Percentiles rank a stretch among this genome's conserved stretches.
Conservation (phyloP, 1,140 invertebrate genomes). For the Thalassaphorura encarpata region DNA sequence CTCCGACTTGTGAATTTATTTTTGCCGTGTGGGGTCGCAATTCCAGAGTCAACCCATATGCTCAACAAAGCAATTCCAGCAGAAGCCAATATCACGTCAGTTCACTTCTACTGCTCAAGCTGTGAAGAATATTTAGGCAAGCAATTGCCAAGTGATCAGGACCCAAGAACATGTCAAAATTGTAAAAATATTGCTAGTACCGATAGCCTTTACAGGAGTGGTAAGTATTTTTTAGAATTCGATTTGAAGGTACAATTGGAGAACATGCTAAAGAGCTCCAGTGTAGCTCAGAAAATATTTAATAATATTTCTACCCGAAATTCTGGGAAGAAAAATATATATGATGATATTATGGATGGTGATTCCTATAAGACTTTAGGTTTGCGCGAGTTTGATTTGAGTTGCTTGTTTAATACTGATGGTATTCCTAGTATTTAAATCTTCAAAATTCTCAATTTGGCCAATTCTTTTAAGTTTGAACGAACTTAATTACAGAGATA, state of each 20-base stretch:
- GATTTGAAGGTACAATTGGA: background rate
- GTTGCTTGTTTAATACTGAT: conserved; percentile 30
- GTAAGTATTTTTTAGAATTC: conserved; percentile 6
- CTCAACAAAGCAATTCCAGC: conserved; percentile 2
- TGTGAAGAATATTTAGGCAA: conserved; percentile 5
- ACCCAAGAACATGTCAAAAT: background rate
- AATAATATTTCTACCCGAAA: background rate
- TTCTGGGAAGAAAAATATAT: background rate
- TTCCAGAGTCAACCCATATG: background rate
- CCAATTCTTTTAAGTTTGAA: conserved; percentile 35
- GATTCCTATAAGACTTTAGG: background rate
- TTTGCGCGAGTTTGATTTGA: conserved; percentile 4
- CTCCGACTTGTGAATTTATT: conserved; percentile 2
- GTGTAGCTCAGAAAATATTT: background rate
- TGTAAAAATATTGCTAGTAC: background rate
- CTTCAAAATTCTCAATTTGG: conserved; percentile 35
- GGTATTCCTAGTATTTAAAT: conserved; percentile 37
- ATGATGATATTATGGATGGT: background rate
- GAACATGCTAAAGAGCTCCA: background rate
- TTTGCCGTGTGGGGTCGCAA: background rate
- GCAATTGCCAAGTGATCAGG: background rate
- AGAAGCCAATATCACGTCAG: background rate
- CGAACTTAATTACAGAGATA: conserved; percentile 31
- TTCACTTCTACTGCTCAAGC: background rate
- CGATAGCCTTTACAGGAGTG: background rate